Evolutionary conservation across 2,797 vertebrate species (phyloP).

Genomic region (Sebastes trivittatus): DNA sequence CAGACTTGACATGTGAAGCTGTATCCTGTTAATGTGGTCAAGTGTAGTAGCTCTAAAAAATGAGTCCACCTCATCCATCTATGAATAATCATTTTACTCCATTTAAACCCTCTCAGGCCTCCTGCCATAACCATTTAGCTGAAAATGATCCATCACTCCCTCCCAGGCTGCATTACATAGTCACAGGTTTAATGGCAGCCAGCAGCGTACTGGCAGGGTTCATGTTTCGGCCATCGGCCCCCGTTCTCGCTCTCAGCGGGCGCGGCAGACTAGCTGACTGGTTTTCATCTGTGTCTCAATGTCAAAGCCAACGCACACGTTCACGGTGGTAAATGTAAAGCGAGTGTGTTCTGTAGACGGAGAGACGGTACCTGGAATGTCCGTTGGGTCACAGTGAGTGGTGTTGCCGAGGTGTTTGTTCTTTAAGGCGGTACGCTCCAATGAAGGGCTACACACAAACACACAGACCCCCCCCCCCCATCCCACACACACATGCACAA

Average conservation of each 20-base stretch:
- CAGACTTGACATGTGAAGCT: neutral
- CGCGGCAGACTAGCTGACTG: neutral
- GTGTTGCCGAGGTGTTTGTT: constrained; percentile 80
- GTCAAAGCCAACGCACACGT: constrained; percentile 66
- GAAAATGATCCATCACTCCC: constrained; percentile 44
- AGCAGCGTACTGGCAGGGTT: constrained; percentile 55
- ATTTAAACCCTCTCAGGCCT: constrained; percentile 36
- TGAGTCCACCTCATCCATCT: constrained; percentile 6
- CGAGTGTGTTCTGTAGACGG: constrained; percentile 55
- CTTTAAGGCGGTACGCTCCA: constrained; percentile 77
- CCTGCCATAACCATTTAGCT: constrained; percentile 41
- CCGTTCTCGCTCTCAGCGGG: neutral
- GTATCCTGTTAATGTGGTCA: neutral
- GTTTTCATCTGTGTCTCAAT: constrained; percentile 52
- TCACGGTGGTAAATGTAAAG: constrained; percentile 38
- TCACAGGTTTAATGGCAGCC: constrained; percentile 56
- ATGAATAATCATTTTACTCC: constrained; percentile 33
- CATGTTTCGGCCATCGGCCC: constrained; percentile 57
- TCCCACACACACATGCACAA: neutral
- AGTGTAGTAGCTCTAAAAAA: neutral
- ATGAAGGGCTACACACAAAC: constrained; percentile 69
- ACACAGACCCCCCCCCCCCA: constrained; percentile 1
- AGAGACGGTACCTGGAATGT: constrained; percentile 78
- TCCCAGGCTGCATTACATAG: constrained; percentile 43
- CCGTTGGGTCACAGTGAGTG: constrained; percentile 75